Base-by-base conservation (phyloP, 2,888 invertebrate species). In the Rosalia funebris region DNA sequence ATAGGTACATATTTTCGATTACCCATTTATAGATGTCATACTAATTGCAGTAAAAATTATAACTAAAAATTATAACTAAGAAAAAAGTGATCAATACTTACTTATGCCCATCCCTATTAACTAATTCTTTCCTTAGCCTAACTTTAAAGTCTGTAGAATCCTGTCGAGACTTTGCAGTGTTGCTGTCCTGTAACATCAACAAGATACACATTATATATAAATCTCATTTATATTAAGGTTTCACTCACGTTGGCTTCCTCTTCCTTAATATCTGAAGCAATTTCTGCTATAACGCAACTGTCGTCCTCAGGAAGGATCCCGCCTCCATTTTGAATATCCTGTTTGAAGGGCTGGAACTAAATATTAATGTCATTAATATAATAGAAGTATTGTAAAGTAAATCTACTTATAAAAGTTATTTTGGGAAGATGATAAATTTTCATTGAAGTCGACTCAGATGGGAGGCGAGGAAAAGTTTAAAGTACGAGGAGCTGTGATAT, bases 21-120 rank as follows among this genome's bases (percentile, higher is more conserved):
- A n/a, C n/a, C n/a, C n/a, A n/a, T n/a, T n/a, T n/a, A n/a, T n/a
- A n/a, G n/a, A n/a, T n/a, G n/a, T n/a, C n/a, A n/a, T n/a, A n/a
- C n/a, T n/a, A n/a, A n/a, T n/a, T n/a, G n/a, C n/a, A n/a, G n/a
- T n/a, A n/a, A n/a, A n/a, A n/a, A n/a, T n/a, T n/a, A n/a, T n/a
- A n/a, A n/a, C n/a, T n/a, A n/a, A n/a, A n/a, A n/a, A n/a, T n/a
- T n/a, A n/a, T n/a, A n/a, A n/a, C n/a, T n/a, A n/a, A n/a, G n/a
- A n/a, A n/a, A n/a, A n/a, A n/a, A n/a, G n/a, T n/a, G n/a, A n/a
- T n/a, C n/a, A 2, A 34, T 11, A 34, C 82, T 85, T 84, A 92
- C 92, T 88, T 91, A 81, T 91, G 89, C 48, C 91, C 91, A 81
- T 95, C 93, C 75, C 93, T 86, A 78, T 90, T 91, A 69, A 93